Base-by-base conservation (phyloP, 2,888 invertebrate genomes). In the Nomada ferruginata region DNA sequence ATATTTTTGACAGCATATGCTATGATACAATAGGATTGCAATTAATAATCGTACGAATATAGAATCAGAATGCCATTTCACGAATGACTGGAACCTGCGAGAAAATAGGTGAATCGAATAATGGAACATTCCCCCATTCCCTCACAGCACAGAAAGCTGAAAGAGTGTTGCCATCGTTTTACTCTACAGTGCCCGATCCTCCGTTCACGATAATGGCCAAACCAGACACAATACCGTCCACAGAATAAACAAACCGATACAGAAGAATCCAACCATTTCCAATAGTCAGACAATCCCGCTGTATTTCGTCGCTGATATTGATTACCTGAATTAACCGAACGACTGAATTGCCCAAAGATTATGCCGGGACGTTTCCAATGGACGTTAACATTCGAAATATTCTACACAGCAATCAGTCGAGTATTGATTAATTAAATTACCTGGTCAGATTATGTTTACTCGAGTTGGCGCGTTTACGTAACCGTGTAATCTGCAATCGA, bases 121-220 rank as follows among this genome's bases (percentile, higher is more conserved):
- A n/a, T 20, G 18, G 53, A 53, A 53, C 53, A 53, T 20, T 20
- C 20, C 20, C 20, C 53, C 53, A 47, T 11, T 53, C 7, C 11
- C 7, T n/a, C 2, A 15, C 2, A 13, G 26, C 3, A 9, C 11
- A 20, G 36, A 47, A 10, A 57, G 50, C 15, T 15, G n/a, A 71
- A 63, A 36, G 13, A 53, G 44, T 47, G 23, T 13, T 26, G 44
- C 3, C 9, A 11, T 68, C 18, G 42, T 44, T 29, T 50, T n/a
- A 72, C 63, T 72, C 42, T 72, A 36, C 36, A 7, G 9, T 13
- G 10, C 36, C 7, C 29, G 18, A 55, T 61, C 47, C 36, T 55
- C n/a, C 53, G 36, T 71, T n/a, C 44, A 13, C 15, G n/a, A 71
- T 63, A 72, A 47, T 72, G 13, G 36, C 47, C n/a, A 26, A 10